phyloP scores from a whole-genome alignment of 2,888 invertebrate species.

The Cenopis cana region DNA sequence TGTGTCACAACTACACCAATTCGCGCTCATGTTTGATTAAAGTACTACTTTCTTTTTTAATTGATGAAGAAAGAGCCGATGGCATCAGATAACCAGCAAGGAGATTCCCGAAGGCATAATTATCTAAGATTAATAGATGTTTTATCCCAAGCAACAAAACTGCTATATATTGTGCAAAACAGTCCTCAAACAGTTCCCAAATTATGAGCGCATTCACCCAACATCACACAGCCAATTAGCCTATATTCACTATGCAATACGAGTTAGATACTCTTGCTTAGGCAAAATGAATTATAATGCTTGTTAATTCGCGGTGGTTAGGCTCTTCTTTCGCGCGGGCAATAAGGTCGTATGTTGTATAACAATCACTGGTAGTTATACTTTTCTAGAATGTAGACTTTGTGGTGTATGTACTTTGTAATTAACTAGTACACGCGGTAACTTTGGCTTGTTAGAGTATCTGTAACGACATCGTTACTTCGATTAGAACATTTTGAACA shows the following conservation, averaged over 20 bases:
- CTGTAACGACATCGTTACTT: conserved; percentile 78
- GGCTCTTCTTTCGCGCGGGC: background rate
- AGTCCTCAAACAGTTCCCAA: conserved; percentile 3
- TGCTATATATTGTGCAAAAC: background rate
- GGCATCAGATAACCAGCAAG: too few species aligned
- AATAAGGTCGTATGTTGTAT: background rate
- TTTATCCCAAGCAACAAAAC: background rate
- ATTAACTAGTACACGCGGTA: conserved; percentile 65
- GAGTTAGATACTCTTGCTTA: background rate
- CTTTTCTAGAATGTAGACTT: background rate
- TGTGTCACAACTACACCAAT: too few species aligned
- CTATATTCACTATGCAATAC: conserved; percentile 56
- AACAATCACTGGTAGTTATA: background rate
- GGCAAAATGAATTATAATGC: background rate
- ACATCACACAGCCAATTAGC: conserved; percentile 37
- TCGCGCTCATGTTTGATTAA: too few species aligned
- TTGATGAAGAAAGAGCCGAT: too few species aligned
- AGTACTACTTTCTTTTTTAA: too few species aligned
- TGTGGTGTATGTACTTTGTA: conserved; percentile 61
- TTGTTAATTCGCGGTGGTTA: background rate
- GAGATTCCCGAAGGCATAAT: too few species aligned
- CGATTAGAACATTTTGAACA: conserved; percentile 71
- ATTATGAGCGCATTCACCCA: conserved; percentile 11
- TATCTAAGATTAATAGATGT: too few species aligned
- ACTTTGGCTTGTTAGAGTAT: conserved; percentile 71